These are phyloP conservation scores for Oreochromis mossambicus DNA, from an alignment of 2,797 vertebrate species.

Conservation along the genomic window DNA sequence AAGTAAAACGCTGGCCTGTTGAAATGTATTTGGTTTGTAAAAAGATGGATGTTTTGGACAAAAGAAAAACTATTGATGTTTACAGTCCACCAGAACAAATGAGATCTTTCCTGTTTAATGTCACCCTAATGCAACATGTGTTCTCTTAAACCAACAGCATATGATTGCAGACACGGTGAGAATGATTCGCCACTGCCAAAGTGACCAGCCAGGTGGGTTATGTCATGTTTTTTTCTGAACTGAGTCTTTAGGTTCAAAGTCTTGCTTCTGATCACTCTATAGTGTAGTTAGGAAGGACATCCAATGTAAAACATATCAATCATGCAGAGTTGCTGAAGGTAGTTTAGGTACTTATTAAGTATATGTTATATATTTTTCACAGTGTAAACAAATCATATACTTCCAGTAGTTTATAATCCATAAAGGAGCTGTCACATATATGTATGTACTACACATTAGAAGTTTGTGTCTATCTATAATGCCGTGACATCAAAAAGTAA, in stretches of 20 bases:
- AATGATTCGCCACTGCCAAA: slow-evolving; percentile 92
- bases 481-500: neutral
- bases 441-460: neutral
- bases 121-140: neutral
- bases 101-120: neutral
- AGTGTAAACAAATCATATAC: neutral
- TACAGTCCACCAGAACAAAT: neutral
- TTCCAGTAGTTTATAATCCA: neutral
- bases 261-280: neutral
- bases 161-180: slow-evolving; percentile 98
- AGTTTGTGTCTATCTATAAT: neutral
- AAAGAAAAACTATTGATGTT: neutral
- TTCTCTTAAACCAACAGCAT: slow-evolving; percentile 77
- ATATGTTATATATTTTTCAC: neutral
- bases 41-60: neutral
- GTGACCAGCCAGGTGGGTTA: slow-evolving; percentile 86
- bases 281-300: neutral
- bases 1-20: neutral
- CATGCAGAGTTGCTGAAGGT: neutral
- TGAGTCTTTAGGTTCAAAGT: neutral
- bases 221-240: neutral
- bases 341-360: neutral
- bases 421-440: neutral
- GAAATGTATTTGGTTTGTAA: neutral
- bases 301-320: neutral